Base-by-base conservation (phyloP, 2,113 vertebrate genomes). In the Myiozetetes cayanensis region DNA sequence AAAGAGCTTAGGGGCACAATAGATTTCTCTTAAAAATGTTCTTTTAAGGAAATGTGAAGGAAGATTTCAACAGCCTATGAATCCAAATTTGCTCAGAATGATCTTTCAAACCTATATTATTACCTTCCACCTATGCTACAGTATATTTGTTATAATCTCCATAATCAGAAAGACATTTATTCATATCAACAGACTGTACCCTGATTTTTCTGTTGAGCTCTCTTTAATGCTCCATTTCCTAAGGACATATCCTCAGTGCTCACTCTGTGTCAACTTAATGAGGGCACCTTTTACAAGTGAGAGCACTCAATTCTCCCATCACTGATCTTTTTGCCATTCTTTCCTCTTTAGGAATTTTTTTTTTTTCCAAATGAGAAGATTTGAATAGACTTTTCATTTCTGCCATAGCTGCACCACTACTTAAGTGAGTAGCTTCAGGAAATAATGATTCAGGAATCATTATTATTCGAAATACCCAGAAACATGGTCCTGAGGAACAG, bases 41-140 rank as follows among this genome's bases (percentile, higher is more conserved):
- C 86, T 96, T 96, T 96, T 83, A 73, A 71, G 73, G 43, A 76
- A 95, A 68, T 41, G 23, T 20, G 39, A 63, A 71, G 58, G 22
- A 95, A 87, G 43, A 59, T 30, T 94, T 93, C 73, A 91, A 86
- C 43, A 86, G 68, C 31, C 50, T 88, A 31, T 43, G 89, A 90
- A 89, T 71, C 21, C 70, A 70, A 93, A 21, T 61, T 61, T 23
- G n/a, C 43, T 39, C 66, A 41, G 62, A 87, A 93, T 85, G 28
- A 80, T 87, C 18, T 63, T 46, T 61, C 35, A 61, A 59, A 37
- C 2, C 50, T 15, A 16, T 53, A 70, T 43, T 39, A 62, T 27
- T 86, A 74, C 2, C 7, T 78, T 81, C 13, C 39, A 66, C 75
- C 18, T 94, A 15, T 55, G 30, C n/a, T 47, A 39, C 17, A 37